Conservation (phyloP, 1,140 invertebrate genomes). For the Aleiodes sp. region DNA sequence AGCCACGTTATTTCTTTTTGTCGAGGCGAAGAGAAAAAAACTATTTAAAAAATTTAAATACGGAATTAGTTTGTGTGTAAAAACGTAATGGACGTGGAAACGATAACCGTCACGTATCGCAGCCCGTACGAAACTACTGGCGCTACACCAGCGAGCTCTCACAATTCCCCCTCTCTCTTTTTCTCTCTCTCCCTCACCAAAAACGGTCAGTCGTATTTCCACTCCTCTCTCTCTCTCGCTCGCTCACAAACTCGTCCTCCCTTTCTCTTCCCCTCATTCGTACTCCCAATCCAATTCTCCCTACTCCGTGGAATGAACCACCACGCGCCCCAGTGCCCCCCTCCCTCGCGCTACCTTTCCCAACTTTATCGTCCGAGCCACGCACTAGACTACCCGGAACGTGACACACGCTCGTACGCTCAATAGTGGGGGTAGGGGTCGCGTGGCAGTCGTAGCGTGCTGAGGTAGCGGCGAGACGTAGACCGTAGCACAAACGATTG, state of each 20-base stretch:
- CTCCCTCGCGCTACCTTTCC: conserved; percentile 51
- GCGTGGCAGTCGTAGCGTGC: conserved; percentile 56
- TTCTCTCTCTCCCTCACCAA: conserved; percentile 40
- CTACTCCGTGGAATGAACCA: conserved; percentile 33
- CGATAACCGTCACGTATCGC: conserved; percentile 42
- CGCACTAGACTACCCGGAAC: conserved; percentile 57
- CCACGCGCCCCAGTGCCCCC: conserved; percentile 52
- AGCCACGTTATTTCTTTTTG: not conserved
- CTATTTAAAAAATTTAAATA: no score
- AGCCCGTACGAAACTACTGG: conserved; percentile 59
- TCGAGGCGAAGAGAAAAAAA: no score
- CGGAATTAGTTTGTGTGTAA: no score
- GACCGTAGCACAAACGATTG: conserved; percentile 27
- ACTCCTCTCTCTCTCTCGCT: conserved; percentile 27
- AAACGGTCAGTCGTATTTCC: conserved; percentile 17
- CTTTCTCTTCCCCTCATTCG: not conserved
- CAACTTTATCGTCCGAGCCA: conserved; percentile 39
- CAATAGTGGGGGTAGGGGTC: conserved; percentile 56
- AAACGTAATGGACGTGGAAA: conserved; percentile 16
- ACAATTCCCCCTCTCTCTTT: conserved; percentile 45
- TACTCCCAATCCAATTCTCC: not conserved
- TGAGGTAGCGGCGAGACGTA: conserved; percentile 26
- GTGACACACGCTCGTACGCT: conserved; percentile 53
- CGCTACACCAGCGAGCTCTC: conserved; percentile 43
- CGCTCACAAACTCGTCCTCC: not conserved